phyloP scores from a whole-genome alignment of 1,140 invertebrate genomes.

The Drosophila aff. region DNA sequence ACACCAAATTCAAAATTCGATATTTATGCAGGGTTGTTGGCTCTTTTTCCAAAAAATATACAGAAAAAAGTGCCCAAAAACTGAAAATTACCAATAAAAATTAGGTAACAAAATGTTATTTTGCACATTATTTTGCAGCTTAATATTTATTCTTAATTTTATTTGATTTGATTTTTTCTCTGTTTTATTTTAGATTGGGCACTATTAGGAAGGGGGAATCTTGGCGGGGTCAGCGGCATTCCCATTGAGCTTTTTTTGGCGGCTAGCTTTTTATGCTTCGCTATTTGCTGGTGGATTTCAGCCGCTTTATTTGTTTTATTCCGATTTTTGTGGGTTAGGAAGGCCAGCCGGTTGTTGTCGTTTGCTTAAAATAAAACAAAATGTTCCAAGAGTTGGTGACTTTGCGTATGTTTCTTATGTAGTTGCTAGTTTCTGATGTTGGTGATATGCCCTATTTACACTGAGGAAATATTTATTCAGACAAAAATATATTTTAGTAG shows the following conservation, averaged over 20 bases:
- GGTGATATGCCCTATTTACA: background rate
- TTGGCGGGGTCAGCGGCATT: constrained; percentile 44
- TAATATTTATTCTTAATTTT: background rate
- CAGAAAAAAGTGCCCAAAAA: too few relatives aligned
- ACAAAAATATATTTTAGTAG: background rate
- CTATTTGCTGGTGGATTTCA: constrained; percentile 18
- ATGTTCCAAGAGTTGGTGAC: background rate
- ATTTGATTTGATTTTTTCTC: too few relatives aligned
- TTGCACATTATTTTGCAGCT: too few relatives aligned
- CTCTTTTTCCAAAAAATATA: too few relatives aligned
- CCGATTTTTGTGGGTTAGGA: constrained; percentile 30
- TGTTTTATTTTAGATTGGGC: background rate
- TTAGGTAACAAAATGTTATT: too few relatives aligned
- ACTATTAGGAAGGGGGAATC: constrained; percentile 5
- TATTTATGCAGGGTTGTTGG: too few relatives aligned
- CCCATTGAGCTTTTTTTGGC: constrained; percentile 38
- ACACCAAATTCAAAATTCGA: background rate
- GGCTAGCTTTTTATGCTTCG: constrained; percentile 39
- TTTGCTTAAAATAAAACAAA: constrained; percentile 4
- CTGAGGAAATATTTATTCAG: background rate
- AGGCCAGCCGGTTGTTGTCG: constrained; percentile 47
- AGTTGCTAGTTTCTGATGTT: constrained; percentile 1
- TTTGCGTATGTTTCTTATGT: background rate
- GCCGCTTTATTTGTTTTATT: constrained; percentile 33
- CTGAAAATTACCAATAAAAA: too few relatives aligned